Conservation (phyloP, 1,140 invertebrate genomes). For the Drosophila carrolli region DNA sequence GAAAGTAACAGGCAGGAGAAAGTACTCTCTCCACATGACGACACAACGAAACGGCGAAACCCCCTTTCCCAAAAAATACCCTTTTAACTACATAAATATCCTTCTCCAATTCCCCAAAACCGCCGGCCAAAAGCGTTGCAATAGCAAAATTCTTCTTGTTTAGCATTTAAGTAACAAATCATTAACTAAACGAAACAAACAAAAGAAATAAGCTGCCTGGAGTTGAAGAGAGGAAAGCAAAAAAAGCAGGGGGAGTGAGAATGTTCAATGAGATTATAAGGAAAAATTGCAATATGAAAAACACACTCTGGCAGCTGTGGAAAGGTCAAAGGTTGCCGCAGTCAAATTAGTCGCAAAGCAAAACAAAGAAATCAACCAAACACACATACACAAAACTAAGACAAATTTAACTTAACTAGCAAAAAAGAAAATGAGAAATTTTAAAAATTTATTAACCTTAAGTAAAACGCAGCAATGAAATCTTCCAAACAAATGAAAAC, state of each 20-base stretch:
- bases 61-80: background rate
- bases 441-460: conserved; percentile 76
- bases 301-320: conserved; percentile 26
- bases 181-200: conserved; percentile 26
- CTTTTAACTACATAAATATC: conserved; percentile 6
- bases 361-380: conserved; percentile 71
- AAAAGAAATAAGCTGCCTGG: conserved; percentile 24
- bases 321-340: conserved; percentile 41
- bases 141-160: conserved; percentile 80
- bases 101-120: background rate
- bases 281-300: conserved; percentile 33
- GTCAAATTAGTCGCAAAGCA: conserved; percentile 68
- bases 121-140: conserved; percentile 57
- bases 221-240: background rate
- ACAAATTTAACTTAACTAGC: conserved; percentile 60
- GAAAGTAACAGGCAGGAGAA: conserved; percentile 3
- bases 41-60: conserved; percentile 61
- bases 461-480: conserved; percentile 77
- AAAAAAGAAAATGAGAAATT: conserved; percentile 58
- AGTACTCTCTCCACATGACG: conserved; percentile 32
- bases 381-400: conserved; percentile 29
- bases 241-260: conserved; percentile 7
- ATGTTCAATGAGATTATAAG: conserved; percentile 26
- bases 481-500: conserved; percentile 64
- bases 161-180: conserved; percentile 75